Conservation (phyloP, 2,113 vertebrate species). For the Suncus etruscus region DNA sequence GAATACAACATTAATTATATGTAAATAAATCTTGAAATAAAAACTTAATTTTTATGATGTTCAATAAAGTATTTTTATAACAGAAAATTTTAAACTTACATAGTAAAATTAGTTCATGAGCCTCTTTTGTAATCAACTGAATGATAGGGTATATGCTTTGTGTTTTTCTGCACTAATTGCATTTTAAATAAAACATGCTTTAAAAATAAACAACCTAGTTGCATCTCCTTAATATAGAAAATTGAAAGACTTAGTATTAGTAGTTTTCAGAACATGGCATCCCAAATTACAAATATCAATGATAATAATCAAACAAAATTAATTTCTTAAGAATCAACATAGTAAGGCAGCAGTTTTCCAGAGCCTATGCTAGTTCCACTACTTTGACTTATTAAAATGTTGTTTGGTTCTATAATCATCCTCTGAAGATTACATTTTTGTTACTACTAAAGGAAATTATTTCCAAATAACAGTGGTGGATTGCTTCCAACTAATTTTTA, state of each 20-base stretch:
- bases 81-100: background rate
- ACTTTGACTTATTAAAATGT: constrained; percentile 11
- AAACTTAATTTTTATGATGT: background rate
- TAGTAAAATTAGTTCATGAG: background rate
- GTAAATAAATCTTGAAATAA: background rate
- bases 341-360: constrained; percentile 5
- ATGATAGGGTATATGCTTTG: background rate
- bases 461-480: background rate
- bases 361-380: constrained; percentile 1
- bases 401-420: background rate
- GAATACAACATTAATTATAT: background rate
- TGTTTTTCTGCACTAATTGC: background rate
- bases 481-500: background rate
- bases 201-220: background rate
- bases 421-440: constrained; percentile 19
- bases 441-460: background rate
- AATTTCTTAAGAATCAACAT: background rate
- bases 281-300: background rate
- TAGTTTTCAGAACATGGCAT: background rate
- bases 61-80: background rate
- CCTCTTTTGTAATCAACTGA: background rate
- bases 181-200: constrained; percentile 27
- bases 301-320: constrained; percentile 25
- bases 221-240: background rate
- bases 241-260: background rate